Percentiles rank a stretch among this genome's conserved stretches.
Evolutionary conservation across 2,888 invertebrate species (phyloP).

Genomic region (Caenorhabditis panamensis): DNA sequence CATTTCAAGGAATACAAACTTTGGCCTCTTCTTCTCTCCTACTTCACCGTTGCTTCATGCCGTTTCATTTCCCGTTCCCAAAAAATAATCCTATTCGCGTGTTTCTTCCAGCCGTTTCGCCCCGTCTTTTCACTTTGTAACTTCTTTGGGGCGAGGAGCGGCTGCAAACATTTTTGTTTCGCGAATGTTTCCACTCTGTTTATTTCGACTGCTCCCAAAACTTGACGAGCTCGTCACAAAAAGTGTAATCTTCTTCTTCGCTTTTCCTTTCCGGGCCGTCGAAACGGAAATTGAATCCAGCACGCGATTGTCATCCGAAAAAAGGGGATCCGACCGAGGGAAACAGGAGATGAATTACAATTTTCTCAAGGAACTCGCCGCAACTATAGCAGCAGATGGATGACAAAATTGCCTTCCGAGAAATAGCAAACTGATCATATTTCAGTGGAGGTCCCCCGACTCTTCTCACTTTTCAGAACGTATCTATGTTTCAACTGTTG

Average conservation of each 20-base stretch:
- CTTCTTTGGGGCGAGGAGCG: not conserved
- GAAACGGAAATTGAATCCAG: slow-evolving; percentile 53
- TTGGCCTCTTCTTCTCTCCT: slow-evolving; percentile 14
- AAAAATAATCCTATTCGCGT: slow-evolving; percentile 43
- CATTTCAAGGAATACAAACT: slow-evolving; percentile 10
- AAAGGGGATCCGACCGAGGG: not conserved
- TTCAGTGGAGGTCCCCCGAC: slow-evolving; percentile 22
- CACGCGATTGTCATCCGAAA: slow-evolving; percentile 13
- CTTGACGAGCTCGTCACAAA: slow-evolving; percentile 38
- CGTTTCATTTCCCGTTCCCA: slow-evolving; percentile 39
- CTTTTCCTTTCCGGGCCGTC: not conserved
- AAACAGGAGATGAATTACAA: slow-evolving; percentile 45
- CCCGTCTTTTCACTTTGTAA: slow-evolving; percentile 11
- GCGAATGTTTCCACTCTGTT: slow-evolving; percentile 46
- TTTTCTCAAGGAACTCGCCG: slow-evolving; percentile 39
- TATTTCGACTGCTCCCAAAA: slow-evolving; percentile 41
- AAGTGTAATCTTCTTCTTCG: slow-evolving; percentile 48
- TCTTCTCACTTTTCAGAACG: slow-evolving; percentile 54
- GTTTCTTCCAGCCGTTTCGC: not conserved
- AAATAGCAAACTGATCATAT: slow-evolving; percentile 19
- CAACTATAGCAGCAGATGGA: slow-evolving; percentile 30
- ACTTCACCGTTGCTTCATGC: not conserved
- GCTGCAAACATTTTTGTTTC: slow-evolving; percentile 35
- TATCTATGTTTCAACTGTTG: slow-evolving; percentile 34
- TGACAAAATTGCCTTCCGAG: slow-evolving; percentile 20